Evolutionary conservation across 30 jellyfish, hydroid and myxozoan genomes (phyloP).

Genomic region (Aurelia aurita): DNA sequence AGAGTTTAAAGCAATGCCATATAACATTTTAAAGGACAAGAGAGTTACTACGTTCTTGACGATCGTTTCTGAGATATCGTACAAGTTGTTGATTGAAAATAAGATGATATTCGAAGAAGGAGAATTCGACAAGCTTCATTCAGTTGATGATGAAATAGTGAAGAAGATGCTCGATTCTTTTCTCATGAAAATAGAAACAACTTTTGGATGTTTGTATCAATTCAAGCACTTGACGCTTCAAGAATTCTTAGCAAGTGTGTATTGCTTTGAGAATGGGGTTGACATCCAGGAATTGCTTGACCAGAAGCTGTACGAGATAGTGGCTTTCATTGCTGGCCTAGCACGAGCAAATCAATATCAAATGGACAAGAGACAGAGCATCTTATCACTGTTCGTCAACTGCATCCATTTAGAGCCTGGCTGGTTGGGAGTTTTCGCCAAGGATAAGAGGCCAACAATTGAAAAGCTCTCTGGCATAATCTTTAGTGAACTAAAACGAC

Average conservation of each 20-base stretch:
- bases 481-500: background rate
- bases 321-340: constrained; percentile 40
- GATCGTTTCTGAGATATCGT: constrained; percentile 16
- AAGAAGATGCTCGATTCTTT: constrained; percentile 36
- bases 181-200: constrained; percentile 29
- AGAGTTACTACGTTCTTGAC: constrained; percentile 15
- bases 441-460: background rate
- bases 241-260: constrained; percentile 36
- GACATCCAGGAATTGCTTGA: constrained; percentile 10
- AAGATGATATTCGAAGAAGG: constrained; percentile 16
- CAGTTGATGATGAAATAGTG: constrained; percentile 11
- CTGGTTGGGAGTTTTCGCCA: background rate
- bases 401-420: background rate
- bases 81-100: constrained; percentile 5
- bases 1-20: constrained; percentile 32
- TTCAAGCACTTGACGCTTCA: constrained; percentile 45
- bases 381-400: background rate
- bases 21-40: background rate
- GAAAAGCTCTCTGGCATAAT: background rate
- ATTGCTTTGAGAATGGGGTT: constrained; percentile 9
- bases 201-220: constrained; percentile 37
- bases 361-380: background rate
- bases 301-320: constrained; percentile 11
- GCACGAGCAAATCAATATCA: constrained; percentile 10
- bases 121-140: constrained; percentile 2